Base-by-base conservation (phyloP, 2,113 vertebrate species). In the Aythya baeri region DNA sequence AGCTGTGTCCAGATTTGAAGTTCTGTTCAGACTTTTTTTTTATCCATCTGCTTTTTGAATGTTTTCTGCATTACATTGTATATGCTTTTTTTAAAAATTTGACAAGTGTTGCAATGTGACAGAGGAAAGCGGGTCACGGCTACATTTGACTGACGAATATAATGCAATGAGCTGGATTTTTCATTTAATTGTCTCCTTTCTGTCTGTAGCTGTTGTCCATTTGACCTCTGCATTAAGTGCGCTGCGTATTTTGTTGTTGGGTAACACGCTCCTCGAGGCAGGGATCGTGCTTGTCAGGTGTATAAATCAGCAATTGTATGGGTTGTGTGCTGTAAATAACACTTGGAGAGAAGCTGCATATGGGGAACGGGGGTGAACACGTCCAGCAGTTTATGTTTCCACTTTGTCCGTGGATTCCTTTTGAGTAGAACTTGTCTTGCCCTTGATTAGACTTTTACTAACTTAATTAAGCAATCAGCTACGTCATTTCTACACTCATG, bases 391-490 rank as follows among this genome's bases (percentile, higher is more conserved):
- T 94, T 12, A 9, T 38, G 54, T 88, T 90, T 49, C 63, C 36
- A 4, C 70, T 1, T 1, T 93, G 80, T 70, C 73, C 43, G 2
- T 72, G 22, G 49, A 67, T 68, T 93, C 54, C 23, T 93, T 67
- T 31, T 87, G 83, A 62, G 59, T 22, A 66, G 58, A 71, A 61
- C 52, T 90, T 75, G 49, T 18, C 77, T 84, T 85, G 50, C 71
- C 52, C 31, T 91, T 61, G 54, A 26, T 93, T 73, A 92, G 93
- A 43, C 93, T 93, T 91, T 96, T 91, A 58, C 49, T 52, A 87
- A 23, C 66, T 75, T 86, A 63, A 80, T 96, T 68, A 91, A 94
- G 68, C 44, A 68, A n/a, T 79, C 1, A 1, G 15, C 66, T 82
- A 57, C 29, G 36, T 84, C 7, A 50, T 88, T 82, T 88, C 71